Conservation (phyloP, 2,797 vertebrate genomes). For the Borostomias antarcticus region DNA sequence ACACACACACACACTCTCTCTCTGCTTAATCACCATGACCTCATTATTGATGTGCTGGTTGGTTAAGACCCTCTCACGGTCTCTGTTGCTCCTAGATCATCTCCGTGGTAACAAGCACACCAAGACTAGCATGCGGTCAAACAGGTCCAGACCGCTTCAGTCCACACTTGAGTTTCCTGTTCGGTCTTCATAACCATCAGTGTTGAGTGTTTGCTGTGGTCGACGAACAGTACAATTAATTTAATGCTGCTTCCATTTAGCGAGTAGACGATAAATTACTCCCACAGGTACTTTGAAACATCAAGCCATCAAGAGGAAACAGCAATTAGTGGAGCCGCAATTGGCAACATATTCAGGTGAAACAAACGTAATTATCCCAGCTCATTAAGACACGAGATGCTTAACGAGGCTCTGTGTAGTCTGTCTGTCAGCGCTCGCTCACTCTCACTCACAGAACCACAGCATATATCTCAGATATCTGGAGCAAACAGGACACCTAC, state of each 20-base stretch:
- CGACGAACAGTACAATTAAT: background rate
- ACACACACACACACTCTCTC: background rate
- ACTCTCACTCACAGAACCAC: conserved; percentile 24
- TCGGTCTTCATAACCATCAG: background rate
- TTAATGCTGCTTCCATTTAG: background rate
- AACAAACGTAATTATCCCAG: conserved; percentile 41
- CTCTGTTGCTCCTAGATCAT: conserved; percentile 43
- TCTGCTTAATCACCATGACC: conserved; percentile 17
- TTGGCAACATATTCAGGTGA: conserved; percentile 51
- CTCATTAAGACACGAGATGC: conserved; percentile 38
- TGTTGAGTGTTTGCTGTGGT: background rate
- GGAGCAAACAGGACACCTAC: background rate
- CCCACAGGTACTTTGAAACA: conserved; percentile 2
- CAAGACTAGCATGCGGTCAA: background rate
- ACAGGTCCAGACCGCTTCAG: background rate
- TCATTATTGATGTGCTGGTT: conserved; percentile 49
- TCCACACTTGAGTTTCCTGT: background rate
- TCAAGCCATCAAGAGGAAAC: conserved; percentile 2
- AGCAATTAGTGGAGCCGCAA: conserved; percentile 28
- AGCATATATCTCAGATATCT: background rate
- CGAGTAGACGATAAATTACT: background rate
- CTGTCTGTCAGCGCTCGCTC: conserved; percentile 17
- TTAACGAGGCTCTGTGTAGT: conserved; percentile 29
- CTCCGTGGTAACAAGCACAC: conserved; percentile 7
- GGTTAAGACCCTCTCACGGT: conserved; percentile 66